These are phyloP conservation scores for Chironomus tentans DNA, from an alignment of 2,888 invertebrate genomes.

Conservation along the genomic window DNA sequence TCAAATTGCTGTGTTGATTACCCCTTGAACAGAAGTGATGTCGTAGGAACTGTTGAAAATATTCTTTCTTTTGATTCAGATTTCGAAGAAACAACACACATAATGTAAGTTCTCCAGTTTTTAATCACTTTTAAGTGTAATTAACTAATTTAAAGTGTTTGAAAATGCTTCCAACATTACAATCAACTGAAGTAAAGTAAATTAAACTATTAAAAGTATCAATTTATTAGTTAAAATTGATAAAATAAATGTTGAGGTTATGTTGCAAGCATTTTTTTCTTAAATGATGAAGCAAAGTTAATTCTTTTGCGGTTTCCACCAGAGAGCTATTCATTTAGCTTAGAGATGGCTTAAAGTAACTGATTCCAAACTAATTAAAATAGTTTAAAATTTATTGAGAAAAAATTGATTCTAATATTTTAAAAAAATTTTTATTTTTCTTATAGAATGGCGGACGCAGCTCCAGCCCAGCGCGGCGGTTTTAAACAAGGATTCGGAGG, in stretches of 20 bases:
- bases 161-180: background rate
- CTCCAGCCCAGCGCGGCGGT: slow-evolving; percentile 88
- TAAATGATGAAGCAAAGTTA: slow-evolving; percentile 36
- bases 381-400: background rate
- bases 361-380: slow-evolving; percentile 31
- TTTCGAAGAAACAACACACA: background rate
- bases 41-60: background rate
- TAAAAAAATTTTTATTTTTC: slow-evolving; percentile 27
- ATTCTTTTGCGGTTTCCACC: slow-evolving; percentile 46
- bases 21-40: too few relatives aligned
- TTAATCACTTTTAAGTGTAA: background rate
- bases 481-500: slow-evolving; percentile 41
- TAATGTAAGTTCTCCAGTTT: background rate
- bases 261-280: slow-evolving; percentile 21
- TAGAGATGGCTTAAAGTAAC: slow-evolving; percentile 40
- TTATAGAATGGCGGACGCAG: slow-evolving; percentile 92
- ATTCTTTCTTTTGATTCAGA: background rate
- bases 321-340: slow-evolving; percentile 34
- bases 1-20: too few relatives aligned
- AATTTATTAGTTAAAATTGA: background rate
- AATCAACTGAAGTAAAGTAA: background rate
- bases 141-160: background rate
- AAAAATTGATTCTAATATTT: background rate
- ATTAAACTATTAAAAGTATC: background rate
- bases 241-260: background rate